A percentile compares a stretch with the other conserved stretches of the same genome.
phyloP scores from a whole-genome alignment of 2,797 vertebrate genomes.

The Podarcis lilfordi region DNA sequence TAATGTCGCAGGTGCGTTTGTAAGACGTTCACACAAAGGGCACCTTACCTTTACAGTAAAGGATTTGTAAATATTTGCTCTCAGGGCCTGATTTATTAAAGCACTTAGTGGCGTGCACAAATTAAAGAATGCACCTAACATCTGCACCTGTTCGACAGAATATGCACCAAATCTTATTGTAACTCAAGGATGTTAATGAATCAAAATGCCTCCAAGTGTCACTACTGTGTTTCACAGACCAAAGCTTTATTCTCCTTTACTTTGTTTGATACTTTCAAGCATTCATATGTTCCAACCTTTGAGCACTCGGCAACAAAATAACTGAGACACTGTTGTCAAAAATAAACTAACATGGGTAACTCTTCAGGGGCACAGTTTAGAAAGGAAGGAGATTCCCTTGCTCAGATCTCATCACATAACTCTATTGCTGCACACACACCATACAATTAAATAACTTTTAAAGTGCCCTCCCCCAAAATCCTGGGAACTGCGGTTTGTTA shows the following conservation, averaged over 20 bases:
- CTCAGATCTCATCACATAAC: too few relatives aligned
- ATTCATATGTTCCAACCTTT: not conserved
- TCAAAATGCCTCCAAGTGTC: not conserved
- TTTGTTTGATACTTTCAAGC: not conserved
- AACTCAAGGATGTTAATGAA: not conserved
- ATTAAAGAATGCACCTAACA: not conserved
- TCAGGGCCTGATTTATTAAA: slow-evolving; percentile 14
- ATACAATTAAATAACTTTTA: too few relatives aligned
- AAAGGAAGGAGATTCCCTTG: too few relatives aligned
- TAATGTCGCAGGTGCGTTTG: not conserved
- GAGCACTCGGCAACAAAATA: not conserved
- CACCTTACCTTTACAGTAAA: slow-evolving; percentile 5
- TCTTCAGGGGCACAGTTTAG: too few relatives aligned
- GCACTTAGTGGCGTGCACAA: slow-evolving; percentile 6
- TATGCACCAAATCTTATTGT: not conserved
- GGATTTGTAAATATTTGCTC: slow-evolving; percentile 27
- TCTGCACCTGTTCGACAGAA: not conserved
- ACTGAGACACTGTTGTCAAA: too few relatives aligned
- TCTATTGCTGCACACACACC: too few relatives aligned
- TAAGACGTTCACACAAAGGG: not conserved
- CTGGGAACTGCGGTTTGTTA: too few relatives aligned
- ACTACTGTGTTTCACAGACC: not conserved
- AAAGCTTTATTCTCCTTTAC: not conserved
- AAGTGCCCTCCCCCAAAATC: too few relatives aligned
- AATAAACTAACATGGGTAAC: too few relatives aligned